phyloP scores from a whole-genome alignment of 2,888 invertebrate genomes.

The Eupithecia centaureata region DNA sequence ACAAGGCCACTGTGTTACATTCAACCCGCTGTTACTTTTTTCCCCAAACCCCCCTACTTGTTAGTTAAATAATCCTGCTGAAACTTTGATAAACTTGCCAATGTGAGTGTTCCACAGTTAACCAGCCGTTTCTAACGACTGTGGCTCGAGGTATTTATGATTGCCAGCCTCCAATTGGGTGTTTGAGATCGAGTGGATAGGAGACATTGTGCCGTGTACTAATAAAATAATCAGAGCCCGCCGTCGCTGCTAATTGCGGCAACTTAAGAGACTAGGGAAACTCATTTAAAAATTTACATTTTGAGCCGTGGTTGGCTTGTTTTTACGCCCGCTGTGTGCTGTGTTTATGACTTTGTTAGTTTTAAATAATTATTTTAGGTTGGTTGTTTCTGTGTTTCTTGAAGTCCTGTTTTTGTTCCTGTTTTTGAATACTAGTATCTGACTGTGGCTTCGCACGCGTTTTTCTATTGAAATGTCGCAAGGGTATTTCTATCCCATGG shows the following conservation, averaged over 20 bases:
- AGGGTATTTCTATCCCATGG: too few species aligned
- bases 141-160: slow-evolving; percentile 50
- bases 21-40: too few species aligned
- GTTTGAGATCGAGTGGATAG: slow-evolving; percentile 50
- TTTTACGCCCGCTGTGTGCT: background rate
- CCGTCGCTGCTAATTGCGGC: slow-evolving; percentile 38
- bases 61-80: too few species aligned
- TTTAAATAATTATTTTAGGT: too few species aligned
- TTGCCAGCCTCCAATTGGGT: slow-evolving; percentile 46
- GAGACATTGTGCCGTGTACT: slow-evolving; percentile 39
- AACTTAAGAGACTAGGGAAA: slow-evolving; percentile 4
- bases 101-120: background rate
- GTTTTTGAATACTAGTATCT: too few species aligned
- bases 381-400: too few species aligned
- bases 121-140: slow-evolving; percentile 4
- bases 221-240: slow-evolving; percentile 44
- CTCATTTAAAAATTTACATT: slow-evolving; percentile 16
- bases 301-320: background rate
- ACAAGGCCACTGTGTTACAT: too few species aligned
- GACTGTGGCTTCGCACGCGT: too few species aligned
- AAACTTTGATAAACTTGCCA: too few species aligned
- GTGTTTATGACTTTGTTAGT: background rate
- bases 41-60: too few species aligned
- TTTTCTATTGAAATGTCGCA: too few species aligned
- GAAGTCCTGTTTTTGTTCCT: too few species aligned